phyloP scores from a whole-genome alignment of 2,113 vertebrate genomes.

The Hucho hucho region DNA sequence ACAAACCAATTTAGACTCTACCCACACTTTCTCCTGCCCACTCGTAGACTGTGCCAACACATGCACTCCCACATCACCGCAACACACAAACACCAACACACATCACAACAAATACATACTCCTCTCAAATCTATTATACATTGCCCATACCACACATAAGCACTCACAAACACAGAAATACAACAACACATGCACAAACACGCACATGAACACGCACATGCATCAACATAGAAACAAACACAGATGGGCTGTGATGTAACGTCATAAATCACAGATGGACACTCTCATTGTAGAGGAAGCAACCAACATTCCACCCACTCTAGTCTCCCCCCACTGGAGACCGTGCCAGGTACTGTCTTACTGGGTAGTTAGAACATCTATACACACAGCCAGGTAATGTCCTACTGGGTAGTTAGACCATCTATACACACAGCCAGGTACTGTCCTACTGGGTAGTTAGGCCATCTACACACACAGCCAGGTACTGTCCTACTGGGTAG shows the following conservation, averaged over 20 bases:
- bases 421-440: neutral
- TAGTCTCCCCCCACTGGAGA: conserved; percentile 11
- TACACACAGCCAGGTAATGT: no score
- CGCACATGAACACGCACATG: conserved; percentile 58
- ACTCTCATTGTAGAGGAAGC: conserved; percentile 18
- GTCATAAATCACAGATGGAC: conserved; percentile 37
- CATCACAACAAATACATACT: neutral
- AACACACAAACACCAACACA: conserved; percentile 7
- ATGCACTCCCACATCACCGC: neutral
- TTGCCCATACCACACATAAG: neutral
- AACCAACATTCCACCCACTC: conserved; percentile 21
- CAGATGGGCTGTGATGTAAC: conserved; percentile 40
- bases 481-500: no score
- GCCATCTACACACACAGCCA: no score
- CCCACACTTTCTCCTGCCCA: conserved; percentile 4
- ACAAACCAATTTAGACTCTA: neutral
- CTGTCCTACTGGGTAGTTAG: neutral
- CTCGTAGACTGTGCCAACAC: no score
- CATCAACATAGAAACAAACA: conserved; percentile 55
- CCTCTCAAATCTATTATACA: neutral
- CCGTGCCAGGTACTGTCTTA: conserved; percentile 7
- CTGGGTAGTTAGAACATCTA: conserved; percentile 6
- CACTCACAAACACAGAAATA: neutral
- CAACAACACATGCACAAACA: neutral
- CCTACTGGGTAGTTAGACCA: neutral